A percentile compares a stretch with the other conserved stretches of the same genome.
phyloP scores from a whole-genome alignment of 2,113 vertebrate species.

The Marcusenius ussheri region DNA sequence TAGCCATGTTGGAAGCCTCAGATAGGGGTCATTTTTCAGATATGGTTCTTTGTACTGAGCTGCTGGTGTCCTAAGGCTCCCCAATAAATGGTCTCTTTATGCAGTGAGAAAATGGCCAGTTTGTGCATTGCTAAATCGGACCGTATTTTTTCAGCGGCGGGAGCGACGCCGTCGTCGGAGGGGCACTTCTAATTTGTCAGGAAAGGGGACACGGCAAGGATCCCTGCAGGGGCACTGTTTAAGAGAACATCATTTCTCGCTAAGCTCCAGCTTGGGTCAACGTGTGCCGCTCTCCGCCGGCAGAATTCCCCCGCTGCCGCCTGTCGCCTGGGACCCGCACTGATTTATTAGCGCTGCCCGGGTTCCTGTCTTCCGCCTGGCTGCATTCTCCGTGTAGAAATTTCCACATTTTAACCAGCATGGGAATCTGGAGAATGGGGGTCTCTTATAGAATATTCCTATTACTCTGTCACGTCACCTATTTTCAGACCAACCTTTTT shows the following conservation, averaged over 20 bases:
- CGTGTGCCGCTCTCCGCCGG: slow-evolving; percentile 50
- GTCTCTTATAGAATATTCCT: slow-evolving; percentile 40
- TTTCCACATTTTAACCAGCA: slow-evolving; percentile 29
- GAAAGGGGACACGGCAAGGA: slow-evolving; percentile 48
- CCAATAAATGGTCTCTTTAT: slow-evolving; percentile 74
- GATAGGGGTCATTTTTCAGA: slow-evolving; percentile 59
- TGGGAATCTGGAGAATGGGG: slow-evolving; percentile 40
- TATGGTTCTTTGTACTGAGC: slow-evolving; percentile 30
- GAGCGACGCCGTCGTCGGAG: slow-evolving; percentile 54
- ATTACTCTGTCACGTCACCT: slow-evolving; percentile 25
- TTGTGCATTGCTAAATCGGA: slow-evolving; percentile 75
- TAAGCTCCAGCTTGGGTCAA: slow-evolving; percentile 68
- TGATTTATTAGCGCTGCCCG: slow-evolving; percentile 85
- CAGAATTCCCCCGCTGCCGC: slow-evolving; percentile 72
- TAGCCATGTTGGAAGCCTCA: slow-evolving; percentile 57
- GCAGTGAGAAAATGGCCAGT: slow-evolving; percentile 73
- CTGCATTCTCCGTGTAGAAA: slow-evolving; percentile 52
- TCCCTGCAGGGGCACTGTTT: slow-evolving; percentile 73
- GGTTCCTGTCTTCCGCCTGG: slow-evolving; percentile 59
- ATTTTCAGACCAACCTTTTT: background rate
- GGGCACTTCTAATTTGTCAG: slow-evolving; percentile 74
- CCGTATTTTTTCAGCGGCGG: slow-evolving; percentile 60
- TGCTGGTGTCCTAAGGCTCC: slow-evolving; percentile 61
- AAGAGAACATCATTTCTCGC: slow-evolving; percentile 80
- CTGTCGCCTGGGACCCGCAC: slow-evolving; percentile 72